Base-by-base conservation (phyloP, 2,888 invertebrate species). In the Busseola fusca region DNA sequence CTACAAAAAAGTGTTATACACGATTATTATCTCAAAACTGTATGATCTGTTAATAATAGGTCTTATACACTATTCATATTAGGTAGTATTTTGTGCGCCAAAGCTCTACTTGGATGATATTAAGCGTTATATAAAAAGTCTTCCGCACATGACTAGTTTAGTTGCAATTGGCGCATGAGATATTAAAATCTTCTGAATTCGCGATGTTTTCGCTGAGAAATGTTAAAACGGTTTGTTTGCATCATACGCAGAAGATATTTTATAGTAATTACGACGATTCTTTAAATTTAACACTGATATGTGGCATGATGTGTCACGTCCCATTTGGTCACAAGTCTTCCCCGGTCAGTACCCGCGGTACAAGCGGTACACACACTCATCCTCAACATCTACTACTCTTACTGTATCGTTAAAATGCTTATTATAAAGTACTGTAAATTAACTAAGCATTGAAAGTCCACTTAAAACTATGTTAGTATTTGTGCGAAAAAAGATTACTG, bases 261-360 rank as follows among this genome's bases (percentile, higher is more conserved):
- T 78, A 84, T 69, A 68, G 67, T 74, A 82, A 87, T 86, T 86
- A 88, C 86, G 89, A 89, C 86, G 85, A 89, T 85, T 88, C 84
- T 87, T 90, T 89, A 89, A 86, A 87, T 86, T 86, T 87, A 91
- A 91, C 90, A 89, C 90, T 95, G 95, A 95, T 95, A 95, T 95
- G 95, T 95, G 91, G 91, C 84, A 91, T 95, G 95, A 95, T 95
- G 95, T 95, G 95, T 94, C 88, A 92, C 92, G 93, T 94, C 88
- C 88, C 85, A 88, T 85, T 95, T 94, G 94, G 95, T 95, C 94
- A 80, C 75, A 76, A 76, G 75, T 76, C 75, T 50, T 69, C 60
- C 80, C 75, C 68, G 42, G 77, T 58, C 87, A 83, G 84, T 80
- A 63, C 37, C 27, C 50, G 56, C 63, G 56, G 30, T 62, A 64